These are phyloP conservation scores for Drosophila micromelanica DNA, from an alignment of 1,140 invertebrate genomes.

Conservation along the genomic window DNA sequence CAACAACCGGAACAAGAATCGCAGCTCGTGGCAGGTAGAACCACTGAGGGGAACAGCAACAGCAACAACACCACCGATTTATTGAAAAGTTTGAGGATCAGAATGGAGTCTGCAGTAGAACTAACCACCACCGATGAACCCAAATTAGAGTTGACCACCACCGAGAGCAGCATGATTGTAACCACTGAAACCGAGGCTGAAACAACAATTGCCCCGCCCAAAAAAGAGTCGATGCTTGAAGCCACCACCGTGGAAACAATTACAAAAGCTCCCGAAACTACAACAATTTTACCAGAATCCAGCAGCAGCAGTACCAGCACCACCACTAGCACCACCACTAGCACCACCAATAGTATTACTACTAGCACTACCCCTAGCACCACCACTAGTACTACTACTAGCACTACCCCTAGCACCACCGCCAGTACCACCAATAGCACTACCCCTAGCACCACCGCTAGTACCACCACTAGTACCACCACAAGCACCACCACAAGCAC, in stretches of 20 bases:
- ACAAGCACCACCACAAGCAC: too few relatives aligned
- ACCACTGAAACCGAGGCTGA: slow-evolving; percentile 1
- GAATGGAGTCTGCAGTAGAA: not conserved
- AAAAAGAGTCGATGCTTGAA: not conserved
- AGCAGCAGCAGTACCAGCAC: slow-evolving; percentile 24
- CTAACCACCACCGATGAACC: not conserved
- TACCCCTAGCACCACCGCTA: too few relatives aligned
- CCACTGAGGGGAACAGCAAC: too few relatives aligned
- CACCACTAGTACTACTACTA: slow-evolving; percentile 7
- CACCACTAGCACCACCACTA: not conserved
- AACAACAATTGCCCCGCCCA: slow-evolving; percentile 20
- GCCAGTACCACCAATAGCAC: too few relatives aligned
- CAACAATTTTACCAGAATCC: slow-evolving; percentile 4
- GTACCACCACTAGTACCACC: too few relatives aligned
- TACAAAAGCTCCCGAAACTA: not conserved
- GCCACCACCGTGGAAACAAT: slow-evolving; percentile 1
- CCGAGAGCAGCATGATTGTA: not conserved
- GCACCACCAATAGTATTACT: not conserved
- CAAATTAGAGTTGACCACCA: not conserved
- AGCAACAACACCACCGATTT: too few relatives aligned
- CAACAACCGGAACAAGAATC: not conserved
- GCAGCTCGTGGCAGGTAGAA: not conserved
- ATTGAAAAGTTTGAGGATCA: too few relatives aligned
- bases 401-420: slow-evolving; percentile 12
- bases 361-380: too few relatives aligned